Conservation (phyloP, 2,888 invertebrate species). For the Drosophila kuntzei region DNA sequence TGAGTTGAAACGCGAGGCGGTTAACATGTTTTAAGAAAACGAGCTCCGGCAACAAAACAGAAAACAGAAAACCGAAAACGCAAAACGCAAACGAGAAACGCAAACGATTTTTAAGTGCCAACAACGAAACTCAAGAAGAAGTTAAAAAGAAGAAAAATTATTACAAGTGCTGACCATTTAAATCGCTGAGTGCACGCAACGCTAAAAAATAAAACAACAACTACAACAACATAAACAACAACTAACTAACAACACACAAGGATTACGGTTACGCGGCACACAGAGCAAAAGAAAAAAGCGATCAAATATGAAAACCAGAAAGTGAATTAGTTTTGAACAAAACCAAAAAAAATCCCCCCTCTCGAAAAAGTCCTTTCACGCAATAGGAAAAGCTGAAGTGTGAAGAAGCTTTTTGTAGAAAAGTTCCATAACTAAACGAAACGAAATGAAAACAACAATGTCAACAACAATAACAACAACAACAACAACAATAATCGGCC, state of each 20-base stretch:
- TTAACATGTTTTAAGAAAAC: constrained; percentile 84
- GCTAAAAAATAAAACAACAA: constrained; percentile 17
- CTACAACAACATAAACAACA: constrained; percentile 7
- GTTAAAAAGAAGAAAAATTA: constrained; percentile 28
- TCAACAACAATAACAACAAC: constrained; percentile 31
- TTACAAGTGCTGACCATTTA: constrained; percentile 45
- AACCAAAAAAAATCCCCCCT: constrained; percentile 49
- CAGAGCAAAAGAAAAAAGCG: constrained; percentile 56
- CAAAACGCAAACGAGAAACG: constrained; percentile 15
- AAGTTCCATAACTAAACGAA: constrained; percentile 14
- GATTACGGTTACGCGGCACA: constrained; percentile 65
- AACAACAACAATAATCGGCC: constrained; percentile 32
- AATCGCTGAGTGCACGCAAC: constrained; percentile 56
- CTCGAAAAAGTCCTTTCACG: constrained; percentile 11
- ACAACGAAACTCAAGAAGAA: constrained; percentile 17
- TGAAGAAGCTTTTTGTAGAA: constrained; percentile 4
- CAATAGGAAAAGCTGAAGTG: neutral
- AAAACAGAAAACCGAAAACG: too few relatives aligned
- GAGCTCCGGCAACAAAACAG: constrained; percentile 69
- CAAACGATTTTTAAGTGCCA: constrained; percentile 56
- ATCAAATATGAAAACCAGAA: constrained; percentile 77
- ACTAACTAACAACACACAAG: constrained; percentile 36
- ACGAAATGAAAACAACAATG: constrained; percentile 46
- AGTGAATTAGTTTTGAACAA: constrained; percentile 54
- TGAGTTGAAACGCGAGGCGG: constrained; percentile 85